Evolutionary conservation across 2,113 vertebrate genomes (phyloP), one percentile per base, ranked within the genome.

Genomic region (Myiozetetes cayanensis): DNA sequence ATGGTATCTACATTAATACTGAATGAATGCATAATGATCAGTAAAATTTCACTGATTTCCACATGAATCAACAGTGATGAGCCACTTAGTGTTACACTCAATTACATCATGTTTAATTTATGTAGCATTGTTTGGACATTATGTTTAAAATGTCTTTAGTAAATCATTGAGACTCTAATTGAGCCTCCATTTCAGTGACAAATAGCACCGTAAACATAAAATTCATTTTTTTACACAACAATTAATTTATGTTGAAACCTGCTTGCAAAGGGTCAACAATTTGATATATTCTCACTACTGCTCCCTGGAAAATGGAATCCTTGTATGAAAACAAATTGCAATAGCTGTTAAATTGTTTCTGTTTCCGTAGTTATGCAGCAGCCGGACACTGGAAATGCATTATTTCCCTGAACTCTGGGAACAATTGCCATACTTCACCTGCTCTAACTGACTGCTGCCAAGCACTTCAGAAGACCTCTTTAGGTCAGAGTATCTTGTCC

Each of bases 81-180:
- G 84, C 82, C 93, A 91, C 95, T 97, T 96, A 96, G 89, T 63
- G 76, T 89, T 96, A 85, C 85, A 89, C 70, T 95, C 88, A 95
- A 94, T 96, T 96, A 97, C 92, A 96, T 96, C 90, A 96, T 97
- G 93, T 95, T 97, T 95, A 96, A 97, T 96, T 97, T 96, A 97
- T 96, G 87, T 94, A 82, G 84, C 92, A 96, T 96, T 95, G 79
- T 96, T 97, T 97, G 90, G 93, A 96, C 92, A 76, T 97, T 87
- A 93, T 93, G 68, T 90, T 94, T 96, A 92, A 98, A 96, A 97
- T 77, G 81, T 90, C 93, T 95, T 87, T 84, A 93, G 93, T 92
- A 97, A 97, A 95, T 97, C 87, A 97, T 86, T 78, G 58, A 93
- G 85, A 74, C 79, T 85, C 92, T 96, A 97, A 97, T 82, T 95